phyloP scores from a whole-genome alignment of 2,888 invertebrate genomes.

The Zygaena filipendulae region DNA sequence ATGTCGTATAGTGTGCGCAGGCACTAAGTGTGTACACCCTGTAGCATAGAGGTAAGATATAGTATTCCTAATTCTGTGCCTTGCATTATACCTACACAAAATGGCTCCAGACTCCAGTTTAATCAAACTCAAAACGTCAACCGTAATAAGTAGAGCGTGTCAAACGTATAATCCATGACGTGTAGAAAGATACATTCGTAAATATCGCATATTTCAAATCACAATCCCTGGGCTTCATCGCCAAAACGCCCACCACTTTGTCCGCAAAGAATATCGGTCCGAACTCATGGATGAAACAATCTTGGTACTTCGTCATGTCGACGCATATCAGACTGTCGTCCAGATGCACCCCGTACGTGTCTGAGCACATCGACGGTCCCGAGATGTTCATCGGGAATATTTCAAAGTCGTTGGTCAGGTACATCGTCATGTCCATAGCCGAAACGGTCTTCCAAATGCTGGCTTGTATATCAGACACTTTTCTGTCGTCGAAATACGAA shows the following conservation, averaged over 20 bases:
- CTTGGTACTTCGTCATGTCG: slow-evolving; percentile 33
- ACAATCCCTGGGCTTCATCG: slow-evolving; percentile 37
- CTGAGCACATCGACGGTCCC: slow-evolving; percentile 25
- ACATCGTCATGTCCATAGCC: slow-evolving; percentile 42
- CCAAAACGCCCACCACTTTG: slow-evolving; percentile 37
- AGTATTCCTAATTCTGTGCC: too few species aligned
- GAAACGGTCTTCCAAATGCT: slow-evolving; percentile 50
- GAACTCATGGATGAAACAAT: slow-evolving; percentile 49
- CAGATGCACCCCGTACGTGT: slow-evolving; percentile 30
- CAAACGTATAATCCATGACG: slow-evolving; percentile 23
- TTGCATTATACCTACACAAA: too few species aligned
- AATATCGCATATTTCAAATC: slow-evolving; percentile 27
- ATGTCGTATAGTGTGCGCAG: too few species aligned
- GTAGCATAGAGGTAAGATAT: too few species aligned
- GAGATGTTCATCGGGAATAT: slow-evolving; percentile 26
- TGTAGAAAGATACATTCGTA: slow-evolving; percentile 26
- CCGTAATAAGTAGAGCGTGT: slow-evolving; percentile 19
- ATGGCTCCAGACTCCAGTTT: too few species aligned
- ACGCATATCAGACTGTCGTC: slow-evolving; percentile 40
- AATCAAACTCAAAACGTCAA: neutral
- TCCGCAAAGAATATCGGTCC: slow-evolving; percentile 39
- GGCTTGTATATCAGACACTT: slow-evolving; percentile 21
- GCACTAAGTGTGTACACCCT: too few species aligned
- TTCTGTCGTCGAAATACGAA: slow-evolving; percentile 28
- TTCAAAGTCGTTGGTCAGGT: slow-evolving; percentile 41